Evolutionary conservation across 2,797 vertebrate species (phyloP), one percentile per base, ranked within the genome.

Genomic region (Schizopygopsis pylzovi): DNA sequence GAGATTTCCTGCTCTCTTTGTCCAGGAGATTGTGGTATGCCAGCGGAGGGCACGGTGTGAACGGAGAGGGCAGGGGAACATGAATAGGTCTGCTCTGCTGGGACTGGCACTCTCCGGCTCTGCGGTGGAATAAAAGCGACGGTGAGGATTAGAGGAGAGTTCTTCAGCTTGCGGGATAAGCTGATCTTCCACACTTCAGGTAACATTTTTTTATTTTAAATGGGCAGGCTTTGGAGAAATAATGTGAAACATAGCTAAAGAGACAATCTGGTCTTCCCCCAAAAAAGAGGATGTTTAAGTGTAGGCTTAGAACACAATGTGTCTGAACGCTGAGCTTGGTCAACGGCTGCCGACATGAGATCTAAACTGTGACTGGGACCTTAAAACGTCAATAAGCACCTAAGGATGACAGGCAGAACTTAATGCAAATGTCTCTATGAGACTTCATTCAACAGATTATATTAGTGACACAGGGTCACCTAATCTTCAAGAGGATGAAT

Each of bases 71-170:
- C 81, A 78, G 39, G 70, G 61, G 73, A 84, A 88, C 87, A 79
- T 85, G 81, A 89, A 87, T 82, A 68, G 83, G 84, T 80, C 79
- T 76, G 79, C 83, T 89, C 88, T 88, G 84, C 89, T 85, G 89
- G 88, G 90, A 88, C 82, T 68, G 67, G 85, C 39, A 85, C 89
- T 76, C 59, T 84, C 33, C 75, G 79, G 77, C 83, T 87, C 83
- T 81, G 77, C 39, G 70, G 83, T 72, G 72, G 81, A 82, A 88
- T 78, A 52, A 84, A 79, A 78, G 63, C 54, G 47, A 37, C 25
- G 41, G 71, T 52, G 78, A 83, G 90, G 91, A 91, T 91, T 91
- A 91, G 86, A 87, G 72, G 80, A 76, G 81, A 89, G 87, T 90
- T 88, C 75, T 54, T 87, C 71, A 75, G 87, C 87, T 87, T 76